A percentile compares a stretch with the other conserved stretches of the same genome.
phyloP scores from a whole-genome alignment of 2,797 vertebrate species.

The Sebastes miniatus region DNA sequence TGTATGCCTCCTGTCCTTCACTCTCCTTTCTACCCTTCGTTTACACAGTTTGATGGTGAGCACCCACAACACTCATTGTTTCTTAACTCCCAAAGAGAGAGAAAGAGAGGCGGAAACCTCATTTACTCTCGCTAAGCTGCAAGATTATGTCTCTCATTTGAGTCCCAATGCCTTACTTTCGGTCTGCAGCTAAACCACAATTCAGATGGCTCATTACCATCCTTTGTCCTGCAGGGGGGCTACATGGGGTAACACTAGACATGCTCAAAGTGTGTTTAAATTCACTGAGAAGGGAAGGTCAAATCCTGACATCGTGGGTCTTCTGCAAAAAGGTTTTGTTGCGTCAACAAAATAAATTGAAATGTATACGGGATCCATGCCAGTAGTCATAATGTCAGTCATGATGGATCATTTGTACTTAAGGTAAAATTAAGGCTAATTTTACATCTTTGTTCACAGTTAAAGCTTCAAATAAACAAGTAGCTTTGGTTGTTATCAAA shows the following conservation, averaged over 20 bases:
- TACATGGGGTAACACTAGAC: background rate
- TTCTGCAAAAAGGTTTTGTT: background rate
- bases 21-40: background rate
- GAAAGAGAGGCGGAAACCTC: background rate
- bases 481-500: conserved; percentile 31
- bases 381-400: background rate
- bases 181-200: conserved; percentile 1
- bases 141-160: conserved; percentile 12
- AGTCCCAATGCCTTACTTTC: background rate
- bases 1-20: background rate
- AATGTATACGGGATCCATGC: background rate
- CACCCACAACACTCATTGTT: background rate
- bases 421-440: background rate
- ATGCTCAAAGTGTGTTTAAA: background rate
- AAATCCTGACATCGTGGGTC: background rate
- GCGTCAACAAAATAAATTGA: background rate
- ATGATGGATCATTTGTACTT: background rate
- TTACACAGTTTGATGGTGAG: conserved; percentile 27
- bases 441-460: background rate
- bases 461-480: background rate
- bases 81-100: background rate
- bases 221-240: background rate
- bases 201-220: conserved; percentile 11
- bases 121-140: conserved; percentile 9
- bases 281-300: background rate